These are phyloP conservation scores for Pungitius pungitius DNA, from an alignment of 2,113 vertebrate genomes.

Conservation along the genomic window DNA sequence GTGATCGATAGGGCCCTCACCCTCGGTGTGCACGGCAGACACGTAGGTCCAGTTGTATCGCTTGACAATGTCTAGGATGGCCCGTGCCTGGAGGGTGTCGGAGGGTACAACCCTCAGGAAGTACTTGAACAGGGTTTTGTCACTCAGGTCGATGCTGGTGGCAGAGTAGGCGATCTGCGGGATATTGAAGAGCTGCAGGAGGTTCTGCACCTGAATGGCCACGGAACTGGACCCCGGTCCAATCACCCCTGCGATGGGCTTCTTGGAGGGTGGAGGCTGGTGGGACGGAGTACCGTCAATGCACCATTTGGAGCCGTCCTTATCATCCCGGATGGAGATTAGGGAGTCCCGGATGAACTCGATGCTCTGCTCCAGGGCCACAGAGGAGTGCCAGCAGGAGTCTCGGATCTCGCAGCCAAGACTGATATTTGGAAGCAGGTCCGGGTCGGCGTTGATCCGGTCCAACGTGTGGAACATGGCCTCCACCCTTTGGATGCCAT, in stretches of 20 bases:
- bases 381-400: constrained; percentile 98
- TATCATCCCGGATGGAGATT: constrained; percentile 95
- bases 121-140: constrained; percentile 98
- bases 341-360: constrained; percentile 99
- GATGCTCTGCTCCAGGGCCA: constrained; percentile 98
- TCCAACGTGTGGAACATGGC: constrained; percentile 99
- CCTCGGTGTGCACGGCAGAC: constrained; percentile 97
- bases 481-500: constrained; percentile 98
- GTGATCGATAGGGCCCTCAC: constrained; percentile 77
- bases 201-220: constrained; percentile 98
- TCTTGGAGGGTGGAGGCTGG: constrained; percentile 86
- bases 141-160: constrained; percentile 97
- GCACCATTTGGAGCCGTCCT: constrained; percentile 90
- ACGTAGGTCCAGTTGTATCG: constrained; percentile 99
- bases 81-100: constrained; percentile 94
- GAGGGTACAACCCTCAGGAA: constrained; percentile 97
- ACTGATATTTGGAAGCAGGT: constrained; percentile 95
- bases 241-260: constrained; percentile 96
- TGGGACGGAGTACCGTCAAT: constrained; percentile 88
- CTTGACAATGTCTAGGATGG: constrained; percentile 97
- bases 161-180: constrained; percentile 98
- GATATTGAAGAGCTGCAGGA: constrained; percentile 98
- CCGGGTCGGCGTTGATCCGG: constrained; percentile 92
- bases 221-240: constrained; percentile 99
- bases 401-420: constrained; percentile 98